phyloP scores from a whole-genome alignment of 1,140 invertebrate genomes.

The Hydropsyche tenuis region DNA sequence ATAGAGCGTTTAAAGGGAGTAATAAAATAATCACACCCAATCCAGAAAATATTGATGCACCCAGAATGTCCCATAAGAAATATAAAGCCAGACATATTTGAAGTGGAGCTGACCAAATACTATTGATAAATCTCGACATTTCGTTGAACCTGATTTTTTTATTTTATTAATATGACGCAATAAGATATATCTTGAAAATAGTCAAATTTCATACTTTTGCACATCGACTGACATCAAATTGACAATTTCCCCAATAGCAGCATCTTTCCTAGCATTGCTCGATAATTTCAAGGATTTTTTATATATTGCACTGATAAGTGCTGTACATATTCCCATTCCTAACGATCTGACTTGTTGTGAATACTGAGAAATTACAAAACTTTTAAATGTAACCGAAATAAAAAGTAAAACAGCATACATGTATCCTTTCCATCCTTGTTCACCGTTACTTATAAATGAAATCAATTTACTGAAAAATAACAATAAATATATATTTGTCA shows the following conservation, averaged over 20 bases:
- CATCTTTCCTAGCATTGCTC: conserved; percentile 78
- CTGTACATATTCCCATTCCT: conserved; percentile 89
- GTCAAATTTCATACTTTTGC: conserved; percentile 60
- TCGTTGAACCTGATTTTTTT: conserved; percentile 76
- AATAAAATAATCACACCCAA: conserved; percentile 91
- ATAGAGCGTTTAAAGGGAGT: conserved; percentile 87
- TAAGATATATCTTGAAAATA: not conserved
- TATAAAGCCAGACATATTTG: conserved; percentile 88
- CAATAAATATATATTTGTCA: conserved; percentile 21
- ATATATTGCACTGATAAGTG: conserved; percentile 92
- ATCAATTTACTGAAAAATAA: conserved; percentile 71
- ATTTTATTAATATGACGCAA: not conserved
- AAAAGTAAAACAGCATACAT: conserved; percentile 82
- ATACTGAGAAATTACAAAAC: conserved; percentile 87
- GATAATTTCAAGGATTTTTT: conserved; percentile 85
- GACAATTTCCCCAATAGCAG: conserved; percentile 90
- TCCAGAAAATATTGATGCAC: conserved; percentile 87
- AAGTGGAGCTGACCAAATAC: conserved; percentile 95
- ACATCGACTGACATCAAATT: conserved; percentile 93
- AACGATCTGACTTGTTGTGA: conserved; percentile 90
- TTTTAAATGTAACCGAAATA: conserved; percentile 81
- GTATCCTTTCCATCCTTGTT: conserved; percentile 85
- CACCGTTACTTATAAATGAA: conserved; percentile 67
- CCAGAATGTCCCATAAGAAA: conserved; percentile 87
- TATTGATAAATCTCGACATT: conserved; percentile 88